A percentile compares a stretch with the other conserved stretches of the same genome.
Conservation (phyloP, 2,888 invertebrate species). For the Polydrusus pterygomalis region DNA sequence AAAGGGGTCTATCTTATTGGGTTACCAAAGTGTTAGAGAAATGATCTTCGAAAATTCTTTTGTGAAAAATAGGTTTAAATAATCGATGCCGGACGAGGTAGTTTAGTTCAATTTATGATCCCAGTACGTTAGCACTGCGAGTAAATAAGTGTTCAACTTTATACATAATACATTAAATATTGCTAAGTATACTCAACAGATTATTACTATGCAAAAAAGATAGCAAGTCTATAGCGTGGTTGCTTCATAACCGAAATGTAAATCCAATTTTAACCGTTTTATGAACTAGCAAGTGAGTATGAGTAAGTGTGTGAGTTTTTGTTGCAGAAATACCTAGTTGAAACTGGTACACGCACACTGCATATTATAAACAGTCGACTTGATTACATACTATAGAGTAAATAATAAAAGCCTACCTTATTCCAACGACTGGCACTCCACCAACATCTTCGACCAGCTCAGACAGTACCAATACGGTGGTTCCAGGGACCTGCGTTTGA, state of each 20-base stretch:
- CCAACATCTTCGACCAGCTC: constrained; percentile 83
- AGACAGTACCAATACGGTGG: constrained; percentile 82
- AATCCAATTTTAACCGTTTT: neutral
- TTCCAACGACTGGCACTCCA: constrained; percentile 78
- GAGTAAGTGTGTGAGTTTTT: neutral
- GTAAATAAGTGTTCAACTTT: no score
- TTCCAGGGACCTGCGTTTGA: constrained; percentile 74
- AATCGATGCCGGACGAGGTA: no score
- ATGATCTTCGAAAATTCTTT: neutral
- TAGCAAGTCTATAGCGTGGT: no score
- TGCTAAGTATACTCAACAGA: no score
- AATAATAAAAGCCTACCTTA: constrained; percentile 20
- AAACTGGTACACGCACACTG: no score
- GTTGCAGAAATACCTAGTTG: no score
- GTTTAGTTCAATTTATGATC: no score
- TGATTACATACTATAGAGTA: neutral
- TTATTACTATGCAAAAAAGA: no score
- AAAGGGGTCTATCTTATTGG: constrained; percentile 71
- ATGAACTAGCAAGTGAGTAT: no score
- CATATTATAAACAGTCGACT: no score
- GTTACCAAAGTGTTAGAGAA: neutral
- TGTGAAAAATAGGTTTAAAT: neutral
- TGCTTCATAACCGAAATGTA: neutral
- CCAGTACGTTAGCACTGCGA: no score
- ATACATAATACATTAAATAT: no score